These are phyloP conservation scores for Phyllotreta striolata DNA, from an alignment of 2,888 invertebrate genomes.

Conservation along the genomic window DNA sequence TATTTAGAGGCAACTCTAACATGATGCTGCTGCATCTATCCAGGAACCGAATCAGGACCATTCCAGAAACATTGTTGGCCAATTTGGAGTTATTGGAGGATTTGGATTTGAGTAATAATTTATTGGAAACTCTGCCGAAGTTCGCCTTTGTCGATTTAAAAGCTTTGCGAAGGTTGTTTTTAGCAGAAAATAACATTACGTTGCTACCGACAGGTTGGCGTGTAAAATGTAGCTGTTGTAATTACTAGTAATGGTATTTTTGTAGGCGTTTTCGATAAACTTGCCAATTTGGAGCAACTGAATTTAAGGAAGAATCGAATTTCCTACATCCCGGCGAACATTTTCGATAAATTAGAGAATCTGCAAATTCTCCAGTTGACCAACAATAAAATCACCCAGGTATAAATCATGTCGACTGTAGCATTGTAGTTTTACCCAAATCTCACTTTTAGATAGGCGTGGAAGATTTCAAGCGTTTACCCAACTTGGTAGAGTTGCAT, in stretches of 20 bases:
- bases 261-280: slow-evolving; percentile 64
- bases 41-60: slow-evolving; percentile 68
- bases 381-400: slow-evolving; percentile 64
- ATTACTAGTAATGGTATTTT: slow-evolving; percentile 3
- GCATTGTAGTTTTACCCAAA: slow-evolving; percentile 18
- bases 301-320: slow-evolving; percentile 67
- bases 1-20: slow-evolving; percentile 68
- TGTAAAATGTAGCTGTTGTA: slow-evolving; percentile 1
- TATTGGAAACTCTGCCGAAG: slow-evolving; percentile 67
- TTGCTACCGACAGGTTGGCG: slow-evolving; percentile 64
- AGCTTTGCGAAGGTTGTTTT: slow-evolving; percentile 69
- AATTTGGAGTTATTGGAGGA: slow-evolving; percentile 69
- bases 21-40: slow-evolving; percentile 73
- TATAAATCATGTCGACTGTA: slow-evolving; percentile 34
- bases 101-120: slow-evolving; percentile 75
- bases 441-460: slow-evolving; percentile 63
- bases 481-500: slow-evolving; percentile 69
- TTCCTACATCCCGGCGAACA: slow-evolving; percentile 60
- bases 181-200: slow-evolving; percentile 74
- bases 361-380: slow-evolving; percentile 66
- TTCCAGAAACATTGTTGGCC: slow-evolving; percentile 68
- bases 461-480: slow-evolving; percentile 66
- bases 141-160: slow-evolving; percentile 66
- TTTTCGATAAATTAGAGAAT: slow-evolving; percentile 64
- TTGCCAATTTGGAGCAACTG: slow-evolving; percentile 65